A percentile compares a stretch with the other conserved stretches of the same genome.
Conservation (phyloP, 2,888 invertebrate species). For the Heterodera filipjevi region DNA sequence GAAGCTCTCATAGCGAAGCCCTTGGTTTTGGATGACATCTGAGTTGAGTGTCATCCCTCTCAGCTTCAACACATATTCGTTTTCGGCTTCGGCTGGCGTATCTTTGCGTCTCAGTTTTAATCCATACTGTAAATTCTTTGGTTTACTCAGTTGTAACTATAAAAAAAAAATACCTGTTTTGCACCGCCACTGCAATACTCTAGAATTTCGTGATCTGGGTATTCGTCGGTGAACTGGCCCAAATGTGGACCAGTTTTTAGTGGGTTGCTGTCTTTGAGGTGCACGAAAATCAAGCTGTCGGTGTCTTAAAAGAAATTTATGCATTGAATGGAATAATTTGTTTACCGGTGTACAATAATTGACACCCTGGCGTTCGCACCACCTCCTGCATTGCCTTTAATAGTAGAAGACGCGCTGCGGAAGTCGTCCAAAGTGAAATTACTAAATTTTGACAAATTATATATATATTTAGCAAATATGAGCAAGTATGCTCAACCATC, state of each 20-base stretch:
- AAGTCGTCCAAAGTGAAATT: neutral
- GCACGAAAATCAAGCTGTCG: neutral
- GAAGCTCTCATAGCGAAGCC: neutral
- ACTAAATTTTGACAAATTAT: too few species aligned
- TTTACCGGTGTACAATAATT: conserved; percentile 4
- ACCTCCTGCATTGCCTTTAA: conserved; percentile 6
- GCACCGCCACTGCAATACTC: conserved; percentile 15
- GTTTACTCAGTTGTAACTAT: too few species aligned
- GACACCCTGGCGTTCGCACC: neutral
- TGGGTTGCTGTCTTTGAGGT: neutral
- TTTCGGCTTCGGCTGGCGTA: neutral
- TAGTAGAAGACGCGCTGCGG: neutral
- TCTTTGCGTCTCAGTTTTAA: neutral
- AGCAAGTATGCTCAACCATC: conserved; percentile 8
- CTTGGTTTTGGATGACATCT: neutral
- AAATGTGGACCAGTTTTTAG: conserved; percentile 5
- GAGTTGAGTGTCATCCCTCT: neutral
- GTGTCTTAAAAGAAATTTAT: conserved; percentile 8
- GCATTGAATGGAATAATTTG: too few species aligned
- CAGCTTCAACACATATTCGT: neutral
- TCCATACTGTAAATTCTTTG: neutral
- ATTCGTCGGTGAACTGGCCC: conserved; percentile 29
- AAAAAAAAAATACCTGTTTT: neutral
- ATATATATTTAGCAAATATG: too few species aligned
- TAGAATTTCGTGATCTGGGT: neutral